These are phyloP conservation scores for Stegostoma tigrinum DNA, from an alignment of 2,113 vertebrate species.

Conservation along the genomic window DNA sequence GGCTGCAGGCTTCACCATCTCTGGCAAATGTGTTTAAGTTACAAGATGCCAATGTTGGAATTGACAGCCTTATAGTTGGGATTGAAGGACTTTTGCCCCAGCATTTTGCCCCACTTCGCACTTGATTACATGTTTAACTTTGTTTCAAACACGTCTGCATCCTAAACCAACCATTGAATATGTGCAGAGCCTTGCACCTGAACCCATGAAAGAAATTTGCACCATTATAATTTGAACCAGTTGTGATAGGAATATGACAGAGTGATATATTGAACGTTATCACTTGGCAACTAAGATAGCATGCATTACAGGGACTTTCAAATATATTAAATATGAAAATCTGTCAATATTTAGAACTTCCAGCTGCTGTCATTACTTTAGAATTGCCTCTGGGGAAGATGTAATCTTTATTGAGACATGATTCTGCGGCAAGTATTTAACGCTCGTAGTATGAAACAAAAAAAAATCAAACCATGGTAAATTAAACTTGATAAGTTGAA, in stretches of 20 bases:
- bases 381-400: constrained; percentile 11
- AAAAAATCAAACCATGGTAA: not conserved
- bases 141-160: not conserved
- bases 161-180: not conserved
- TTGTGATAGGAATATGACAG: not conserved
- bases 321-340: not conserved
- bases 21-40: not conserved
- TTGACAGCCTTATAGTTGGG: not conserved
- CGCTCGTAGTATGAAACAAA: not conserved
- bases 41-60: not conserved
- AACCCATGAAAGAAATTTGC: not conserved
- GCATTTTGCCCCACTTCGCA: not conserved
- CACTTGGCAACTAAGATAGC: not conserved
- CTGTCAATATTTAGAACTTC: not conserved
- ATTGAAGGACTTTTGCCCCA: not conserved
- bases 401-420: not conserved
- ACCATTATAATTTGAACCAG: not conserved
- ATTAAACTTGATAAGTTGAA: constrained; percentile 2
- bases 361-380: not conserved
- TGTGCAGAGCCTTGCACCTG: not conserved
- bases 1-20: not conserved
- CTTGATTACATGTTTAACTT: not conserved
- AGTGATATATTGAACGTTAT: not conserved
- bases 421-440: not conserved
- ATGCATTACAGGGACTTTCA: not conserved